Evolutionary conservation across 2,797 vertebrate species (phyloP), one percentile per base, ranked within the genome.

Genomic region (Gymnoscopelus microlampas): DNA sequence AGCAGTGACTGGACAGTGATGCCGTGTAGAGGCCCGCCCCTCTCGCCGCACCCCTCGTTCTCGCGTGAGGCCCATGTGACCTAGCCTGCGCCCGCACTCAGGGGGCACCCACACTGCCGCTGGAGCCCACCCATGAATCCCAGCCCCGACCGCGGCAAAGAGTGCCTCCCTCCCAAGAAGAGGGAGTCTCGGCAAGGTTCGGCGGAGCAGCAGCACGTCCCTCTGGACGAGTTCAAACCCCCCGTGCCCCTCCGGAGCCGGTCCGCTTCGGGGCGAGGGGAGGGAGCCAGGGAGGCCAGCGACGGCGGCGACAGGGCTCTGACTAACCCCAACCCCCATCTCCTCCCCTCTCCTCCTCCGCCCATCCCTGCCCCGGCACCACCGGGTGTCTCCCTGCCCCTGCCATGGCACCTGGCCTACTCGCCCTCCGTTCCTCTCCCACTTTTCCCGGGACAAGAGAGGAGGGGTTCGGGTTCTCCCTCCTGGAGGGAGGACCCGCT

Each of bases 91-190:
- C 82, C 86, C 76, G 75, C 81, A 76, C 79, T 77, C 80, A 85
- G 90, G 91, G 91, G 90, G 86, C 85, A 85, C 82, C 89, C 50
- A 69, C 83, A 84, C 85, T 83, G 87, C 87, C 82, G 92, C 91
- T 86, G 91, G 92, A 92, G 90, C 88, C 91, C 87, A 92, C 89
- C 90, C 92, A 95, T 95, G 94, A 94, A 94, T 95, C 93, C 94
- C 87, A 92, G 87, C 89, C 93, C 92, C 67, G 94, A 93, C 66
- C 94, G 93, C 74, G 83, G 91, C 91, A 94, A 94, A 93, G 93
- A 93, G 91, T 93, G 90, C 89, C 94, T 95, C 84, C 94, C 94
- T 87, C 94, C 94, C 3, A 95, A 95, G 86, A 95, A 95, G 88
- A 92, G 94, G 89, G 94, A 95, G 85, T 91, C 91, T 86, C 91